These are phyloP conservation scores for Macquaria ambigua DNA, from an alignment of 2,113 vertebrate species.

Conservation along the genomic window DNA sequence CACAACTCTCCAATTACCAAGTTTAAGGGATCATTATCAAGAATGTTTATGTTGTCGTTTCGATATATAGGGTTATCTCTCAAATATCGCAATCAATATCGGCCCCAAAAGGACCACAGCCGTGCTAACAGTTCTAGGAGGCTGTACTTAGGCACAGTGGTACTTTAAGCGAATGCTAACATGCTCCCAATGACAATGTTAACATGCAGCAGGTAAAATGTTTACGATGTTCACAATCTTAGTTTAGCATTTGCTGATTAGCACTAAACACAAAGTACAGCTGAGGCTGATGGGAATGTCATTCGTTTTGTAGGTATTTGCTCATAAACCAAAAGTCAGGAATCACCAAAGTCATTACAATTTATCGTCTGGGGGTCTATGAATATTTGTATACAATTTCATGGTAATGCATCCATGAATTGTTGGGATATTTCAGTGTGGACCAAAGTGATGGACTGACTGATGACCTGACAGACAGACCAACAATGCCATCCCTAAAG, in stretches of 20 bases:
- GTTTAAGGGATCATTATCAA: not conserved
- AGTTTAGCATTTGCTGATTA: too few relatives aligned
- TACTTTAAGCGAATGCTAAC: not conserved
- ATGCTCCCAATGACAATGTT: not conserved
- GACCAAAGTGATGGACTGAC: not conserved
- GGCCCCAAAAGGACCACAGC: not conserved
- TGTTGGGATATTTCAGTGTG: not conserved
- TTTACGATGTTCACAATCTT: too few relatives aligned
- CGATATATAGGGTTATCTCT: not conserved
- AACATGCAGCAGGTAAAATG: not conserved
- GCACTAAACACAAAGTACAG: too few relatives aligned
- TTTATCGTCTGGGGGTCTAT: not conserved
- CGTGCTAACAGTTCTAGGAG: not conserved
- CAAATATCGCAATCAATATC: not conserved
- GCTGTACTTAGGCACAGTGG: not conserved
- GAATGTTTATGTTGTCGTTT: not conserved
- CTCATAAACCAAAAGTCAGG: too few relatives aligned
- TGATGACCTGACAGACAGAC: not conserved
- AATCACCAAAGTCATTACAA: not conserved
- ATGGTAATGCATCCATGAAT: not conserved
- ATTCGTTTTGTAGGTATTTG: too few relatives aligned
- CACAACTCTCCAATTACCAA: not conserved
- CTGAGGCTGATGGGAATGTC: too few relatives aligned
- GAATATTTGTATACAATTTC: not conserved
- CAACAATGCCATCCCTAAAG: too few relatives aligned